These are phyloP conservation scores for Ophiodon elongatus DNA, from an alignment of 2,113 vertebrate genomes.

Conservation along the genomic window DNA sequence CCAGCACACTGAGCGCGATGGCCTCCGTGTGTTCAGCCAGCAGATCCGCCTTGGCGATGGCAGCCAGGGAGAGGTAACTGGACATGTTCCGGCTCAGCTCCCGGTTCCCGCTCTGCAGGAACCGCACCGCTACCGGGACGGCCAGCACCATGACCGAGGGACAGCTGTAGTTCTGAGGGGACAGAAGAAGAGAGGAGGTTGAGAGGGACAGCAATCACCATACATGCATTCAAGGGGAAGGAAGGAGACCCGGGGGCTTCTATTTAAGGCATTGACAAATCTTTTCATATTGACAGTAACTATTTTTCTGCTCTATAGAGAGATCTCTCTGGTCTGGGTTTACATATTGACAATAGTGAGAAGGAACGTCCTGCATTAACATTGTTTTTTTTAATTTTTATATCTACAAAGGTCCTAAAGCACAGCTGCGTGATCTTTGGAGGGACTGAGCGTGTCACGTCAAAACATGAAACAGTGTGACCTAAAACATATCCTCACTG, in stretches of 20 bases:
- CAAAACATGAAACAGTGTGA: neutral
- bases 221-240: neutral
- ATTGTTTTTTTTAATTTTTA: neutral
- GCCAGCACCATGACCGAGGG: constrained; percentile 92
- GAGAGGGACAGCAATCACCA: neutral
- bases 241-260: neutral
- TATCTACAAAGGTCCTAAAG: neutral
- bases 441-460: neutral
- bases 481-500: neutral
- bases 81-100: constrained; percentile 96
- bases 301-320: too few species aligned
- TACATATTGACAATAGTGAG: neutral
- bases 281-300: neutral
- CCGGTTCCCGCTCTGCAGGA: constrained; percentile 90
- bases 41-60: constrained; percentile 90
- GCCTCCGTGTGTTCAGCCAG: constrained; percentile 91
- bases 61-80: constrained; percentile 93
- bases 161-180: constrained; percentile 91
- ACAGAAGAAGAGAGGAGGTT: constrained; percentile 43
- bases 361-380: too few species aligned
- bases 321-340: neutral
- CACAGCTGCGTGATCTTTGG: neutral
- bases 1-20: constrained; percentile 89
- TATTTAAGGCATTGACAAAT: neutral
- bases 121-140: constrained; percentile 94